phyloP scores from a whole-genome alignment of 2,888 invertebrate genomes.

The Mythimna albipuncta region DNA sequence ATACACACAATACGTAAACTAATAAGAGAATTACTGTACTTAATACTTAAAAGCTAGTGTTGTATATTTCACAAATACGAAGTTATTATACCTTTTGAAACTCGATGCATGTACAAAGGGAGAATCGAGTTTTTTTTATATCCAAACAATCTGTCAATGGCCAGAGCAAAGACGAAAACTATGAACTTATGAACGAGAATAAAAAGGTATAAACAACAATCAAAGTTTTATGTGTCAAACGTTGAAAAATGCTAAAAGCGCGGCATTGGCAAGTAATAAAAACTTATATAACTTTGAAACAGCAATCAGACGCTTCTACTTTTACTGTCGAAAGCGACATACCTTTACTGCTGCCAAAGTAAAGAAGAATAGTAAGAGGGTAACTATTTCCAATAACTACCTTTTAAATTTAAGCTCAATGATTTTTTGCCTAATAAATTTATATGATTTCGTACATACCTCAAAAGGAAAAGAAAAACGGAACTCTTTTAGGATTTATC shows the following conservation, averaged over 20 bases:
- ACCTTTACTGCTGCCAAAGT: not conserved
- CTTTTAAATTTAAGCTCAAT: not conserved
- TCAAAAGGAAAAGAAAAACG: no score
- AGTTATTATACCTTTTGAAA: not conserved
- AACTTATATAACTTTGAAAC: constrained; percentile 15
- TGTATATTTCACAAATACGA: not conserved
- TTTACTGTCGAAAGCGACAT: not conserved
- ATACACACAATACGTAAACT: no score
- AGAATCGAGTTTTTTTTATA: constrained; percentile 19
- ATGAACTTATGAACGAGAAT: not conserved
- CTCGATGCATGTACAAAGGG: not conserved
- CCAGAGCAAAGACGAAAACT: not conserved
- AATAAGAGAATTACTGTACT: no score
- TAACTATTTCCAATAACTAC: not conserved
- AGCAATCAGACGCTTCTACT: not conserved
- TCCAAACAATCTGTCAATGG: constrained; percentile 1
- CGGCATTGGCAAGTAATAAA: constrained; percentile 32
- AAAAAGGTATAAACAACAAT: not conserved
- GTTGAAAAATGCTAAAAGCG: constrained; percentile 33
- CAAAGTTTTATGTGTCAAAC: constrained; percentile 11
- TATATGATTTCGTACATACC: no score
- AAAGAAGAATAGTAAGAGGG: not conserved
- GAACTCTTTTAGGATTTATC: no score
- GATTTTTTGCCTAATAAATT: no score
- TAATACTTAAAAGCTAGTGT: no score